These are phyloP conservation scores for Catocala nupta DNA, from an alignment of 2,888 invertebrate species.

Conservation along the genomic window DNA sequence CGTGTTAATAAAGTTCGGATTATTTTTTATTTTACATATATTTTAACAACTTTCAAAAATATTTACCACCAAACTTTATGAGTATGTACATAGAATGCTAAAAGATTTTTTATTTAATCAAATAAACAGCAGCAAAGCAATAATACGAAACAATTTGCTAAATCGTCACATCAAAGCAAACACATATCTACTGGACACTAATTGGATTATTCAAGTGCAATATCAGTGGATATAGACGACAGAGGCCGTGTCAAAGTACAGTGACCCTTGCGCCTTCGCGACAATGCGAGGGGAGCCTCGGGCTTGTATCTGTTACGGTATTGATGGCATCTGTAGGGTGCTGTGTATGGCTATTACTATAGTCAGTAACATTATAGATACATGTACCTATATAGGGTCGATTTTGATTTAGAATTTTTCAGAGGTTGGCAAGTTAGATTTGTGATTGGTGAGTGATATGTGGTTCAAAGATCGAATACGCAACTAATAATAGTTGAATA, in stretches of 20 bases:
- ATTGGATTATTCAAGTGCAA: slow-evolving; percentile 79
- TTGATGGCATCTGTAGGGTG: slow-evolving; percentile 30
- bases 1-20: too few relatives aligned
- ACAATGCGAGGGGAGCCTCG: slow-evolving; percentile 54
- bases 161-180: slow-evolving; percentile 67
- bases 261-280: slow-evolving; percentile 74
- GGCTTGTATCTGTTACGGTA: slow-evolving; percentile 41
- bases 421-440: not conserved
- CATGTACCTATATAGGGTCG: slow-evolving; percentile 8
- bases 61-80: too few relatives aligned
- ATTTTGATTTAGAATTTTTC: slow-evolving; percentile 12
- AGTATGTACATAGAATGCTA: too few relatives aligned
- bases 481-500: too few relatives aligned
- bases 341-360: slow-evolving; percentile 27
- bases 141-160: slow-evolving; percentile 19
- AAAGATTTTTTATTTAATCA: too few relatives aligned
- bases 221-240: slow-evolving; percentile 77
- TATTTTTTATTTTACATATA: too few relatives aligned
- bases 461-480: not conserved
- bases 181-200: slow-evolving; percentile 67
- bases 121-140: slow-evolving; percentile 11
- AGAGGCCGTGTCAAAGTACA: slow-evolving; percentile 70
- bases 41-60: not conserved
- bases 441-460: not conserved
- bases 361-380: slow-evolving; percentile 18